Evolutionary conservation across 1,140 invertebrate species (phyloP).

Genomic region (Lepidurus apus): DNA sequence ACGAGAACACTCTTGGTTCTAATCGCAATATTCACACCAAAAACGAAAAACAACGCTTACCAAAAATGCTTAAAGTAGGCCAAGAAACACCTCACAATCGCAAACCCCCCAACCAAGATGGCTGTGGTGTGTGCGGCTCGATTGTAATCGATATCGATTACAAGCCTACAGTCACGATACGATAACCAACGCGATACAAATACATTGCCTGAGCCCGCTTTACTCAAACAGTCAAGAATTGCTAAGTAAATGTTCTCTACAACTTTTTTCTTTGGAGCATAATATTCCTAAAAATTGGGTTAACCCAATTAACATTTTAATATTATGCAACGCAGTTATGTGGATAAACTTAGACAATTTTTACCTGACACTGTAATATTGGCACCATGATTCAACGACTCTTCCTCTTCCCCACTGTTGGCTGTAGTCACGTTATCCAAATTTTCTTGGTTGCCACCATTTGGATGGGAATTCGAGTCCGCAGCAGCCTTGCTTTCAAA

Average conservation of each 20-base stretch:
- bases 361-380: conserved; percentile 11
- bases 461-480: neutral
- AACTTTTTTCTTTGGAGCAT: too few species aligned
- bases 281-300: too few species aligned
- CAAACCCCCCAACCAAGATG: conserved; percentile 20
- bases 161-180: neutral
- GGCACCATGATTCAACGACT: conserved; percentile 8
- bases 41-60: neutral
- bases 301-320: too few species aligned
- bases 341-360: too few species aligned
- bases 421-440: neutral
- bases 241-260: too few species aligned
- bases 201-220: neutral
- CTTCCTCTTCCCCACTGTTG: neutral
- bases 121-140: conserved; percentile 2
- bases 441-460: neutral
- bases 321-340: too few species aligned
- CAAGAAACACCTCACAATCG: conserved; percentile 9
- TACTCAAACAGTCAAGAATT: neutral
- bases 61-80: neutral
- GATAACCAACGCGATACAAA: neutral
- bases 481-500: conserved; percentile 26
- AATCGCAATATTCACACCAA: neutral
- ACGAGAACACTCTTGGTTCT: neutral
- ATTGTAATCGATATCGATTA: neutral